phyloP scores from a whole-genome alignment of 1,140 invertebrate species.

The Limonius californicus region DNA sequence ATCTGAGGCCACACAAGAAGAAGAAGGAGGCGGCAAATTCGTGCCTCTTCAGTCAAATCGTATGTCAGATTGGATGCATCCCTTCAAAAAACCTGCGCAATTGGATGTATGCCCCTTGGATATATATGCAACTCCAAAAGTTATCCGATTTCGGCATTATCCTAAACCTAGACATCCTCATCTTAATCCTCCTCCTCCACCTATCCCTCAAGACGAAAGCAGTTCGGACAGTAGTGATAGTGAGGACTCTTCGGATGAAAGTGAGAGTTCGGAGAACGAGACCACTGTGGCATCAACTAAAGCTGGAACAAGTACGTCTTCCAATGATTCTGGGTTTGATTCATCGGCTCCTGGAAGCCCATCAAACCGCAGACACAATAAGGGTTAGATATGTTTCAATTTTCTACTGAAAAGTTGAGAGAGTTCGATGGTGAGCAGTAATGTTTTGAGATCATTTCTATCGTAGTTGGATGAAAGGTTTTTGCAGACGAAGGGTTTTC shows the following conservation, averaged over 20 bases:
- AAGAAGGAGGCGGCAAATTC: conserved; percentile 32
- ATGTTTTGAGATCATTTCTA: too few species aligned
- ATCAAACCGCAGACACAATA: conserved; percentile 39
- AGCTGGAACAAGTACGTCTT: conserved; percentile 56
- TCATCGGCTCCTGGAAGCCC: conserved; percentile 48
- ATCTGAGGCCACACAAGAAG: conserved; percentile 28
- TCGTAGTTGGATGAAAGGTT: too few species aligned
- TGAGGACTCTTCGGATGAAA: conserved; percentile 17
- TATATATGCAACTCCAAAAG: conserved; percentile 43
- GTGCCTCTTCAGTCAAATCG: conserved; percentile 44
- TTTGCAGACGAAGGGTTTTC: too few species aligned
- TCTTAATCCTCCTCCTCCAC: conserved; percentile 16
- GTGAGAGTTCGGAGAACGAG: conserved; percentile 30
- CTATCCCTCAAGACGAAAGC: conserved; percentile 20
- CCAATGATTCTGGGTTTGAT: conserved; percentile 59
- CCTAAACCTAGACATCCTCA: conserved; percentile 30
- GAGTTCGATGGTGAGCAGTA: too few species aligned
- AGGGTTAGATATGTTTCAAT: conserved; percentile 38
- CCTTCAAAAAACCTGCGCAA: conserved; percentile 43
- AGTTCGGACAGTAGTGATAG: conserved; percentile 24
- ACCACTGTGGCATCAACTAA: conserved; percentile 9
- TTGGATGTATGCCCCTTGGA: conserved; percentile 41
- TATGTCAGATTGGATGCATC: conserved; percentile 43
- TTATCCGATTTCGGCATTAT: conserved; percentile 40
- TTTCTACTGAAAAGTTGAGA: too few species aligned